Evolutionary conservation across 2,113 vertebrate genomes (phyloP), one percentile per base, ranked within the genome.

Genomic region (Tragelaphus strepsiceros): DNA sequence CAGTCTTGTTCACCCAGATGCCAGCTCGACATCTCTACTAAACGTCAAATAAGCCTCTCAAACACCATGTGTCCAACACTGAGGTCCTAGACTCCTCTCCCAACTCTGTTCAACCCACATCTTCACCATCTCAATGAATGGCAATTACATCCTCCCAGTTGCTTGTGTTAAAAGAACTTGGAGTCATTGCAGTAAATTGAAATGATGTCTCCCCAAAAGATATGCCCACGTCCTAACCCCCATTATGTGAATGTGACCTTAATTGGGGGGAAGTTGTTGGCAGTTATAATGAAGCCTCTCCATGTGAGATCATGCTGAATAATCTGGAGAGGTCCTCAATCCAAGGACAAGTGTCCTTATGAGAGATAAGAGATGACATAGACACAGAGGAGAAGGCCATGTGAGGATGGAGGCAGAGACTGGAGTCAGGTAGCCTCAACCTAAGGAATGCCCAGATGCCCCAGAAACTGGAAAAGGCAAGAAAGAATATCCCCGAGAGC

Each of bases 21-120:
- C 51, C 85, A 1, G 11, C 28, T 35, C 8, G 22, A 1, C 21
- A 6, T 12, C 85, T 49, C 46, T 26, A 6, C 30, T 7, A 30
- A 16, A 14, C 30, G 56, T 28, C 35, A 53, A 5, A 2, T 16
- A 5, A 62, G 35, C 54, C 5, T 39, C 9, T 90, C 17, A 6
- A 1, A 8, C 10, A 9, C 2, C 28, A 12, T 3, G 1, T 21
- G 4, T 35, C 64, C 54, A 46, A 16, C 21, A 2, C 58, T 0
- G 19, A 90, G 51, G 11, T 17, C 78, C 46, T 28, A n/a, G 88
- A 26, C 17, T 35, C 59, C 32, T 61, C 64, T 59, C 54, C 28
- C 43, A 6, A 16, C 21, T 11, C 49, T 54, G 14, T 12, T n/a
- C 46, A 56, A 4, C 11, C 30, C 35, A 35, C 3, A 1, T 30